These are phyloP conservation scores for Botia almorhae DNA, from an alignment of 2,797 vertebrate species.

Conservation along the genomic window DNA sequence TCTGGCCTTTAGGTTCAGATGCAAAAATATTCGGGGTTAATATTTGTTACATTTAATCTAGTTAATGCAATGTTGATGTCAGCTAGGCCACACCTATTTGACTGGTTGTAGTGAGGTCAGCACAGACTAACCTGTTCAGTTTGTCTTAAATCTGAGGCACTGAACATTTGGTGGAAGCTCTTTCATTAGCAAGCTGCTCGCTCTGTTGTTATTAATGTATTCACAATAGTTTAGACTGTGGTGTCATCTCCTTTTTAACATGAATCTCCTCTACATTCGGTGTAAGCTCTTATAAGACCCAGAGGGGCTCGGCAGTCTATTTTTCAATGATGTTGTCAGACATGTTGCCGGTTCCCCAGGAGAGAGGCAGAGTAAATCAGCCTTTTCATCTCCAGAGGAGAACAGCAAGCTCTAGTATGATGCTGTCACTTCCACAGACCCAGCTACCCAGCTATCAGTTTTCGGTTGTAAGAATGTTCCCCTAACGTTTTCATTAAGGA, in stretches of 20 bases:
- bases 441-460: slow-evolving; percentile 5
- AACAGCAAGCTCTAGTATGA: slow-evolving; percentile 70
- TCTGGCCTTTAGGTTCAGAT: background rate
- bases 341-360: slow-evolving; percentile 78
- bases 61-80: background rate
- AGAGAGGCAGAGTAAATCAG: slow-evolving; percentile 78
- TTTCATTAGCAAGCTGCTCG: slow-evolving; percentile 30
- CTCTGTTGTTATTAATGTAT: slow-evolving; percentile 58
- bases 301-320: slow-evolving; percentile 78
- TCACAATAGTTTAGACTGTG: slow-evolving; percentile 63
- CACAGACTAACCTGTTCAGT: background rate
- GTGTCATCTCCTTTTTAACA: slow-evolving; percentile 76
- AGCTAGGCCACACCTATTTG: no score
- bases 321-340: slow-evolving; percentile 84
- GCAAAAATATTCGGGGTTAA: background rate
- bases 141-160: background rate
- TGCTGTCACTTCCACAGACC: slow-evolving; percentile 67
- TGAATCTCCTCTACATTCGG: slow-evolving; percentile 70
- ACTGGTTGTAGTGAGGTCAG: background rate
- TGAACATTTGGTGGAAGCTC: slow-evolving; percentile 39
- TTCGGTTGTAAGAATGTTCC: no score
- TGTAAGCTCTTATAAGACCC: slow-evolving; percentile 80
- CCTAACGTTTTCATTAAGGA: no score
- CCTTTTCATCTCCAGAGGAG: slow-evolving; percentile 79
- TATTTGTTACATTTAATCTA: background rate